Evolutionary conservation across 2,888 invertebrate species (phyloP), one percentile per base, ranked within the genome.

Genomic region (Chaetoderma sp.): DNA sequence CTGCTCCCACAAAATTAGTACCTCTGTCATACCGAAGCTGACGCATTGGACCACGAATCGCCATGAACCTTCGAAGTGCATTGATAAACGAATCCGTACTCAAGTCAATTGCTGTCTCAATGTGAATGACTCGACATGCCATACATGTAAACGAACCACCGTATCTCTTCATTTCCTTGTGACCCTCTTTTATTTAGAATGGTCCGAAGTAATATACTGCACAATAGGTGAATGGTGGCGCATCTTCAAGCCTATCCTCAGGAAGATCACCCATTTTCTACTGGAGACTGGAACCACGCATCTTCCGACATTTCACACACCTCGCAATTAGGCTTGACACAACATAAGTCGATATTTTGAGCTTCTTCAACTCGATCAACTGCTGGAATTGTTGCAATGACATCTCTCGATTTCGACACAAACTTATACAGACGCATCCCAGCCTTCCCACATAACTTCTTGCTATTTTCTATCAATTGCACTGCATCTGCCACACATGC

Each of bases 131-230:
- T 54, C 78, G 73, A 36, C 79, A 78, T 2, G 68, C 56, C 25
- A 81, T 70, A 55, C 84, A 85, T 1, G 77, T 74, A 63, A 83
- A 84, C 4, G 84, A 59, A 5, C 70, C 77, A 10, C 81, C 72
- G 23, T 77, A 82, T 8, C 72, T 81, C 78, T 84, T 83, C 2
- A 72, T 54, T 16, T 68, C 69, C 30, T 76, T 77, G 27, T 76
- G 60, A 8, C 74, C 74, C 16, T 78, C 75, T 27, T 71, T 67
- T 0, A 83, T 60, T n/a, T 69, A 65, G 18, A 76, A 74, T 0
- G 83, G 84, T 4, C 84, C 83, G 28, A 77, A 78, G n/a, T 74
- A 82, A 54, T 86, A 86, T 0, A 85, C 50, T 10, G 82, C 84
- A 21, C 68, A 60, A 47, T 77, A 65, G 1, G 70, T 49, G 67